Percentiles rank a stretch among this genome's conserved stretches.
Conservation (phyloP, 2,888 invertebrate genomes). For the Hedya salicella region DNA sequence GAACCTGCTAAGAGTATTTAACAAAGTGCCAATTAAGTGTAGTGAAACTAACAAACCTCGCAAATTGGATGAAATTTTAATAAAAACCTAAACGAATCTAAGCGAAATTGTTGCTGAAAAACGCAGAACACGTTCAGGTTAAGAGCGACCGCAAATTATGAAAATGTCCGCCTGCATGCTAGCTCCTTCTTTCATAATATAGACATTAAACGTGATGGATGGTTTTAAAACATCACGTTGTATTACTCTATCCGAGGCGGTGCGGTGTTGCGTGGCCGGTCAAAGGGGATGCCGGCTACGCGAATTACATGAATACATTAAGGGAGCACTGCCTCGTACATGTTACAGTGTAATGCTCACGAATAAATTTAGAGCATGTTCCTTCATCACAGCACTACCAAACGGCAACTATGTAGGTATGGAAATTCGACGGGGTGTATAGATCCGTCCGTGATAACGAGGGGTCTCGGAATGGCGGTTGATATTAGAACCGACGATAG, state of each 20-base stretch:
- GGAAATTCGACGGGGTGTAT: conserved; percentile 66
- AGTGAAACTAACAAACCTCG: not conserved
- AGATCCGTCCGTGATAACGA: conserved; percentile 63
- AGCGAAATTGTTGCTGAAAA: conserved; percentile 40
- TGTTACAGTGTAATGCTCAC: conserved; percentile 83
- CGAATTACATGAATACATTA: conserved; percentile 86
- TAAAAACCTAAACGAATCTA: conserved; percentile 45
- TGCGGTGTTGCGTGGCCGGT: conserved; percentile 84
- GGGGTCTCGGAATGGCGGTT: conserved; percentile 47
- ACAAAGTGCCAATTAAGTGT: not conserved
- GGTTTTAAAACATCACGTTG: conserved; percentile 84
- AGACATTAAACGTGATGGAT: conserved; percentile 84
- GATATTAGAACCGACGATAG: conserved; percentile 29
- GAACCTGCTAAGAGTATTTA: not conserved
- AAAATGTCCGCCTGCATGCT: conserved; percentile 66
- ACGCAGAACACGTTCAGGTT: conserved; percentile 50
- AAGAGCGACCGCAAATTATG: conserved; percentile 58
- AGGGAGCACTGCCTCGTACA: conserved; percentile 79
- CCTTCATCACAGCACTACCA: conserved; percentile 73
- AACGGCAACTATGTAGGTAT: conserved; percentile 73
- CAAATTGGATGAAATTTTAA: conserved; percentile 46
- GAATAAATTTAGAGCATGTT: conserved; percentile 82
- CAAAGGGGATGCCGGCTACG: conserved; percentile 84
- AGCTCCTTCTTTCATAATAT: conserved; percentile 76
- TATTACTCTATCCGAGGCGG: conserved; percentile 81